Base-by-base conservation (phyloP, 2,888 invertebrate species). In the Pinctada fucata region DNA sequence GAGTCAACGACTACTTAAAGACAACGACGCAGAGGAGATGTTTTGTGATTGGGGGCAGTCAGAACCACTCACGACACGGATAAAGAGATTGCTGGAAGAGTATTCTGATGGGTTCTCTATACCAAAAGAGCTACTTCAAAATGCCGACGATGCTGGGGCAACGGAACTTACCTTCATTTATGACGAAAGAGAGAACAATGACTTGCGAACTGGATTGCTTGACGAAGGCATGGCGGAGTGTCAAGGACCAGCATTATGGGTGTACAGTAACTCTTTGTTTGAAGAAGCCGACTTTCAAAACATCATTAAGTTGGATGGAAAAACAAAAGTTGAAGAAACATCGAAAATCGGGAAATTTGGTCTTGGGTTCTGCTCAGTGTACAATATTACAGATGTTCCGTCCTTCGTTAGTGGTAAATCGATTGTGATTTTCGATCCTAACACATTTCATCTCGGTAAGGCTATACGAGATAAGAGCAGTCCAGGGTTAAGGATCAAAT, bases 101-200 rank as follows among this genome's bases (percentile, higher is more conserved):
- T 91, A 91, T 82, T 83, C 86, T 48, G 90, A 89, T 83, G 90
- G 90, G 4, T 85, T 90, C 52, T 84, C 90, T 31, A 83, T 91
- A 10, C 85, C 87, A 8, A 90, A 90, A 72, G 91, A 91, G 80
- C 77, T 90, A 13, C 82, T 91, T 6, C 91, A 91, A 79, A 90
- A 90, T 83, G 89, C 90, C 1, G 90, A 90, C 75, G 90, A 90
- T 84, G 90, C 90, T 5, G 85, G 86, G 16, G 90, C 91, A 8
- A 85, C 84, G 5, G 83, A 83, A 48, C 85, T 90, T 3, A 82
- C 80, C 10, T 88, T 90, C 72, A 76, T 90, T 45, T 88, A 86
- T 75, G 90, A 90, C 78, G 88, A 90, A 68, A 76, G 90, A 67
- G 73, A 84, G 49, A 89, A 90, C 78, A 47, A 64, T 16, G 79